These are phyloP conservation scores for Uloborus diversus DNA, from an alignment of 1,140 invertebrate genomes.

Conservation along the genomic window DNA sequence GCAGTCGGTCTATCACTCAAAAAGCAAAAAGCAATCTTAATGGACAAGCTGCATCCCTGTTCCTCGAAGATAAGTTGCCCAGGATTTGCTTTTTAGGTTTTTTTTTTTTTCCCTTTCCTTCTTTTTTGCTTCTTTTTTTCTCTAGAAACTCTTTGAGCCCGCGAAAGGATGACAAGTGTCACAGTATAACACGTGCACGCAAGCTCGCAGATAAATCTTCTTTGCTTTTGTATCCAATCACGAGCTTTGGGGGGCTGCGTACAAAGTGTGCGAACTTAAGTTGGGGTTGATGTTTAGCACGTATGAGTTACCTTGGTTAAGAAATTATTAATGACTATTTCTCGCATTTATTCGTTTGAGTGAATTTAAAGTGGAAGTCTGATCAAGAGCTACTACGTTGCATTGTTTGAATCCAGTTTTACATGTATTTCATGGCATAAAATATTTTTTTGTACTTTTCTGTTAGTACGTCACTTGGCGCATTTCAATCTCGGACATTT, in stretches of 20 bases:
- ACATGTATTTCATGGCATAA: too few species aligned
- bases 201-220: slow-evolving; percentile 42
- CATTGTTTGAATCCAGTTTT: too few species aligned
- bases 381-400: too few species aligned
- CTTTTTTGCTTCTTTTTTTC: not conserved
- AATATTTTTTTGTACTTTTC: too few species aligned
- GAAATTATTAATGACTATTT: too few species aligned
- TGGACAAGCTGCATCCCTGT: slow-evolving; percentile 46
- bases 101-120: not conserved
- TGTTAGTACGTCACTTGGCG: too few species aligned
- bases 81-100: not conserved
- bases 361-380: too few species aligned
- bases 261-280: too few species aligned
- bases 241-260: slow-evolving; percentile 2
- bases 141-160: slow-evolving; percentile 41
- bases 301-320: too few species aligned
- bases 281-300: too few species aligned
- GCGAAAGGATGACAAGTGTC: slow-evolving; percentile 45
- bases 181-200: slow-evolving; percentile 44
- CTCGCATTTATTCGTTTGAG: too few species aligned
- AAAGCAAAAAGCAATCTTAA: slow-evolving; percentile 44
- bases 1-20: slow-evolving; percentile 50
- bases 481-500: too few species aligned
- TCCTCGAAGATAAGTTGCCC: slow-evolving; percentile 42
- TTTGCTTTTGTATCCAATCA: slow-evolving; percentile 39